Evolutionary conservation across 92 coral and sea anemone species (phyloP), one percentile per base, ranked within the genome.

Genomic region (Palythoa grandis): DNA sequence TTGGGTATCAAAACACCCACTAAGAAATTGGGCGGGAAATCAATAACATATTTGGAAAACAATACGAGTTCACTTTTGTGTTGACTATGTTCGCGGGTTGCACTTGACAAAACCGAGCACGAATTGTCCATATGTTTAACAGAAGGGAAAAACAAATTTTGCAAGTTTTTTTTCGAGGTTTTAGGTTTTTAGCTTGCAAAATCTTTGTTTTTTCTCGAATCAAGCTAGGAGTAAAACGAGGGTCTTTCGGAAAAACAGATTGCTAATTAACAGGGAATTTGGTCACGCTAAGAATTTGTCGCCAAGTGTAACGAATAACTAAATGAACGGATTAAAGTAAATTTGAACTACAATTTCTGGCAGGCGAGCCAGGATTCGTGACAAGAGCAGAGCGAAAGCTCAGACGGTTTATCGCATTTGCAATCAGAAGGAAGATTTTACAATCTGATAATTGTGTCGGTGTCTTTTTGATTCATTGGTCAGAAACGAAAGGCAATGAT

Each of bases 401-500:
- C 85, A 35, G 70, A 65, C 74, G 25, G 11, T 65, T 38, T 79
- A 79, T 79, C 72, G 60, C 53, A 65, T 43, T 35, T 77, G 19
- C 50, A 60, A 77, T 77, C 82, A 77, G 52, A 54, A 60, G 20
- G 82, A 76, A 53, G 25, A 58, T 19, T 77, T 40, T 50, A 66
- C 74, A 24, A 80, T 79, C 84, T 63, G 84, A 79, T 79, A 79
- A 79, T 39, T 63, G 72, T 43, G 58, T 79, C 73, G 72, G 19
- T 7, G 43, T 47, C 63, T 35, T 43, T 6, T 48, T 35, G 11
- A 80, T 39, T 70, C 35, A 67, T 66, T 80, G 61, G 63, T 29
- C 66, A 40, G 19, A 22, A 14, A 5, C 22, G 50, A 0, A 80
- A 13, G 9, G 74, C 75, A 80, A 67, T 80, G 85, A 80, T 80